Conservation (phyloP, 2,888 invertebrate species). For the Oligia fasciuncula region DNA sequence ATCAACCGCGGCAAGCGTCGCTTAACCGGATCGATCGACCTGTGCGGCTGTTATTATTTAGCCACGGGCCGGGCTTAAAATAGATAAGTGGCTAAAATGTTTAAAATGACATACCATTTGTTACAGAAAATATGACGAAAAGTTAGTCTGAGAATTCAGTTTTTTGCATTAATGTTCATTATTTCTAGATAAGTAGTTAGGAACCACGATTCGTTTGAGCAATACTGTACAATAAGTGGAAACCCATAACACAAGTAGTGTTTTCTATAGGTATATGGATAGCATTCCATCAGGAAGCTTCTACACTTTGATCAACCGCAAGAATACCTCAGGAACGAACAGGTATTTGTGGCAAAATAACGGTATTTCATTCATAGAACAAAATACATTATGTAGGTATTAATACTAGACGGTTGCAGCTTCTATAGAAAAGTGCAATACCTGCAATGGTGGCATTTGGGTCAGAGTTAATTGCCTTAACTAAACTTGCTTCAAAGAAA, state of each 20-base stretch:
- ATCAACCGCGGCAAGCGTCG: no score
- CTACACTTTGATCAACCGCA: constrained; percentile 62
- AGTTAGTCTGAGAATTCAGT: background rate
- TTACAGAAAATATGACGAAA: background rate
- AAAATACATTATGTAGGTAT: background rate
- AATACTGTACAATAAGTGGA: background rate
- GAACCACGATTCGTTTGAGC: background rate
- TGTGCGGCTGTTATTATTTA: no score
- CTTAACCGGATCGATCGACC: no score
- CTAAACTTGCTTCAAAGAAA: constrained; percentile 33
- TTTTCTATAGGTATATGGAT: constrained; percentile 40
- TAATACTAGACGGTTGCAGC: background rate
- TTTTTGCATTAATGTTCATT: background rate
- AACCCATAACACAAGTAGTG: background rate
- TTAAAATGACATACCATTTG: background rate
- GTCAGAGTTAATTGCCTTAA: constrained; percentile 39
- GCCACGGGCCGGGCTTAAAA: background rate
- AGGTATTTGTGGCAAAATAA: constrained; percentile 64
- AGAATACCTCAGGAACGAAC: constrained; percentile 53
- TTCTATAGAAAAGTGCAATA: constrained; percentile 37
- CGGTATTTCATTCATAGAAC: constrained; percentile 49
- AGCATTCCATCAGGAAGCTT: constrained; percentile 48
- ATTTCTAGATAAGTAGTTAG: background rate
- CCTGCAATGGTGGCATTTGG: constrained; percentile 41
- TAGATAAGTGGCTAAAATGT: background rate